Conservation (phyloP, 2,113 vertebrate genomes). For the Leuciscus idus region DNA sequence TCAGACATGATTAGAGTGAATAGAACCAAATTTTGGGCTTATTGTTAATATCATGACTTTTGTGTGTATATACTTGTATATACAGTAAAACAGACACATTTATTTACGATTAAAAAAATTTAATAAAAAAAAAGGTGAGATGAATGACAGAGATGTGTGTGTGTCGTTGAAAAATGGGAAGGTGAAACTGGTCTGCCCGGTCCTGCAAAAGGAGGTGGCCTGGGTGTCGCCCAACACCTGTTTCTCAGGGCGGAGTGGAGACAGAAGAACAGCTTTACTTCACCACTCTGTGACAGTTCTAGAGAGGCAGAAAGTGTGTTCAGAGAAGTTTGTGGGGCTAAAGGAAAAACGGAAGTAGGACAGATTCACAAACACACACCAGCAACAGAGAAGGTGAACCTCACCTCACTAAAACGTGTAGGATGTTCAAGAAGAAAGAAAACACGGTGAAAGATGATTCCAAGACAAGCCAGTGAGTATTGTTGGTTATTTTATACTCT, state of each 20-base stretch:
- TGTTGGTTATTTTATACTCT: conserved; percentile 10
- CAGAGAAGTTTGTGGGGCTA: not conserved
- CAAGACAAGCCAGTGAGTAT: conserved; percentile 46
- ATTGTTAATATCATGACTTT: not conserved
- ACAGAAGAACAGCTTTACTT: conserved; percentile 46
- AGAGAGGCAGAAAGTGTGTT: conserved; percentile 25
- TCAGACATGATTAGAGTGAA: not conserved
- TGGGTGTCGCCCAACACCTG: conserved; percentile 73
- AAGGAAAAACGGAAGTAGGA: not conserved
- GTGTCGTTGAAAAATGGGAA: conserved; percentile 34
- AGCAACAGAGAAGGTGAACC: conserved; percentile 31
- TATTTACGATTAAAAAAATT: not conserved
- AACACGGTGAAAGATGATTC: conserved; percentile 27
- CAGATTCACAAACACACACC: conserved; percentile 24
- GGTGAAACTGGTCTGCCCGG: conserved; percentile 74
- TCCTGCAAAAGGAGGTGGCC: conserved; percentile 62
- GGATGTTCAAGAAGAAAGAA: conserved; percentile 58
- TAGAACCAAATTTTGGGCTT: not conserved
- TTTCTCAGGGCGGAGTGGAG: conserved; percentile 70
- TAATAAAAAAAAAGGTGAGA: not conserved
- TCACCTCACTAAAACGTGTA: conserved; percentile 33
- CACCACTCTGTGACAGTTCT: conserved; percentile 54
- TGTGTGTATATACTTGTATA: not conserved
- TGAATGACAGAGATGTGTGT: conserved; percentile 21
- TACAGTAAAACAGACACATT: not conserved